phyloP scores from a whole-genome alignment of 2,888 invertebrate genomes.

The Callimorpha dominula region DNA sequence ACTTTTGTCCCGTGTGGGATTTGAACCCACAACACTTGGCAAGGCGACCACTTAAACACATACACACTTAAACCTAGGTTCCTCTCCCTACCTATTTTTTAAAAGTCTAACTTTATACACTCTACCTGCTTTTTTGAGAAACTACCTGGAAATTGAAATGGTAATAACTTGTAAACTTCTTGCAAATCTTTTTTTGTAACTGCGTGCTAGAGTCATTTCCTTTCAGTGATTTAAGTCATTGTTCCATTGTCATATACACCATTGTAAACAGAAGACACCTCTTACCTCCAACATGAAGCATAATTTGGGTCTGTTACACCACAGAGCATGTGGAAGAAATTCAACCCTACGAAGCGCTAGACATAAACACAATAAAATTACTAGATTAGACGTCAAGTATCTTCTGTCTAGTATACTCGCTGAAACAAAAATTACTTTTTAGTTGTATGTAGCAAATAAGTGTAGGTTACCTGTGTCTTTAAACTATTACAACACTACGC shows the following conservation, averaged over 20 bases:
- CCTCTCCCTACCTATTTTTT: too few species aligned
- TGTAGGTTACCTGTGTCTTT: not conserved
- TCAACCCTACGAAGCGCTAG: slow-evolving; percentile 56
- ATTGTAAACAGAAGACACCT: not conserved
- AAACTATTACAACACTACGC: not conserved
- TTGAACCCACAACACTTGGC: too few species aligned
- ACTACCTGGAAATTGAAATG: too few species aligned
- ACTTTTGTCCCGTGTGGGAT: too few species aligned
- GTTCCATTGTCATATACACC: not conserved
- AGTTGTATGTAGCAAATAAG: not conserved
- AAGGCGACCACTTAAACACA: too few species aligned
- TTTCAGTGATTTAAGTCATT: too few species aligned
- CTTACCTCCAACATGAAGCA: slow-evolving; percentile 60
- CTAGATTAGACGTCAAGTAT: slow-evolving; percentile 60
- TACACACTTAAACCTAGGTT: too few species aligned
- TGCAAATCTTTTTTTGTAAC: too few species aligned
- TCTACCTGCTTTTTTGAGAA: too few species aligned
- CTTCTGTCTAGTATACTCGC: slow-evolving; percentile 52
- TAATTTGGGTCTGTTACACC: slow-evolving; percentile 35
- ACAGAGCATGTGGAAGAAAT: slow-evolving; percentile 46
- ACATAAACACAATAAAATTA: slow-evolving; percentile 58
- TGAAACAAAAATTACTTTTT: slow-evolving; percentile 43
- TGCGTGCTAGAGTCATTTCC: too few species aligned
- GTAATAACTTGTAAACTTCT: too few species aligned
- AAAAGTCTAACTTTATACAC: too few species aligned